A percentile compares a stretch with the other conserved stretches of the same genome.
phyloP scores from a whole-genome alignment of 2,888 invertebrate genomes.

The Shargacucullia verbasci region DNA sequence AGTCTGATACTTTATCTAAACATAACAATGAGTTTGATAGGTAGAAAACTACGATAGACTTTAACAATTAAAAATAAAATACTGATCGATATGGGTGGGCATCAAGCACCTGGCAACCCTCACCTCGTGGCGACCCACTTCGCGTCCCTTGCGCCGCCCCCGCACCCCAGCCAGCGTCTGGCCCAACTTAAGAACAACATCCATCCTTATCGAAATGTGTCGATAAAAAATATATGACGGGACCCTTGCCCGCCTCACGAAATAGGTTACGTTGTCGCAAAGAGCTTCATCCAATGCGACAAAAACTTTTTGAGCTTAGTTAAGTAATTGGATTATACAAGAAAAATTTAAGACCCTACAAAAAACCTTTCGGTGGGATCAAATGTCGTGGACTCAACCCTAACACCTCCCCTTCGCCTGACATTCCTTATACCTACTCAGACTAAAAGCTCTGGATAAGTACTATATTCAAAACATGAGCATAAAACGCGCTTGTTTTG shows the following conservation, averaged over 20 bases:
- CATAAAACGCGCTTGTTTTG: conserved; percentile 34
- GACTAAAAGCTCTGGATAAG: conserved; percentile 23
- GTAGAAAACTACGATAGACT: conserved; percentile 9
- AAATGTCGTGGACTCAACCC: conserved; percentile 17
- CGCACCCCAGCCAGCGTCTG: conserved; percentile 45
- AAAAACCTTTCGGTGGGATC: conserved; percentile 21
- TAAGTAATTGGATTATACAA: conserved; percentile 52
- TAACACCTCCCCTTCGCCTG: conserved; percentile 1
- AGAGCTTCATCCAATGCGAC: conserved; percentile 52
- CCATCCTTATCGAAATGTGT: conserved; percentile 66
- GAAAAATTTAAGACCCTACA: conserved; percentile 40
- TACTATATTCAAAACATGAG: conserved; percentile 24
- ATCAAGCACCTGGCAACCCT: conserved; percentile 57
- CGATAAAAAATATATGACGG: conserved; percentile 64
- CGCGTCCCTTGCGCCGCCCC: conserved; percentile 55
- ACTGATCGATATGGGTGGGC: conserved; percentile 45
- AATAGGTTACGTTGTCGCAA: conserved; percentile 56
- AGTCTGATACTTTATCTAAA: background rate
- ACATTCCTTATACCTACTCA: conserved; percentile 13
- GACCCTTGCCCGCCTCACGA: conserved; percentile 54
- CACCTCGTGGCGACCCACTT: conserved; percentile 63
- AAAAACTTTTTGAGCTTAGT: conserved; percentile 46
- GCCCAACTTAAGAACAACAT: conserved; percentile 62
- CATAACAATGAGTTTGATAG: too few relatives aligned
- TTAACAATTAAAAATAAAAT: conserved; percentile 41